Evolutionary conservation across 2,888 invertebrate genomes (phyloP).

Genomic region (Epinotia ramella): DNA sequence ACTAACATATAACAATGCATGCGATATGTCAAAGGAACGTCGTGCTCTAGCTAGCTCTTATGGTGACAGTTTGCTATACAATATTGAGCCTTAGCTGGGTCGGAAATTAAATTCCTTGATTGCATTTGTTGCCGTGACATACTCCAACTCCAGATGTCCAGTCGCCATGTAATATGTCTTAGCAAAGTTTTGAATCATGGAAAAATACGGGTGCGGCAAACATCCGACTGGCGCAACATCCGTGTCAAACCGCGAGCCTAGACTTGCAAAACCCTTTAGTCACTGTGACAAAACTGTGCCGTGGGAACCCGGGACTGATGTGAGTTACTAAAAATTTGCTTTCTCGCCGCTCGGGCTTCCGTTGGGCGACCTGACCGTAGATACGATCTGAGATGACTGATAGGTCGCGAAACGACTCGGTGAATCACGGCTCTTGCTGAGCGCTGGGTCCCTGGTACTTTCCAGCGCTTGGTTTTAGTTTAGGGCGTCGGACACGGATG

Average conservation of each 20-base stretch:
- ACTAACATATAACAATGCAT: too few species aligned
- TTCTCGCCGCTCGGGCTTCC: conserved; percentile 77
- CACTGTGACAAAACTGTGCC: conserved; percentile 58
- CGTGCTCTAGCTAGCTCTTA: too few species aligned
- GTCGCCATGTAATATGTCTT: not conserved
- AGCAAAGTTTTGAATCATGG: conserved; percentile 36
- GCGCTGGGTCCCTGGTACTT: conserved; percentile 44
- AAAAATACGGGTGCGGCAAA: conserved; percentile 13
- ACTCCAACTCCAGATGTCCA: not conserved
- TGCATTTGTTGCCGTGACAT: too few species aligned
- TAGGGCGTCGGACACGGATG: conserved; percentile 46
- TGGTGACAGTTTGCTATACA: too few species aligned
- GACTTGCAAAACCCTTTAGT: conserved; percentile 51
- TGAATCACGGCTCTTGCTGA: conserved; percentile 61
- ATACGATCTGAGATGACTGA: conserved; percentile 76
- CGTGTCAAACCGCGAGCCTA: conserved; percentile 32
- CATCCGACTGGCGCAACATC: conserved; percentile 39
- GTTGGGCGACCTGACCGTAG: conserved; percentile 66
- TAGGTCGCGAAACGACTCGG: conserved; percentile 68
- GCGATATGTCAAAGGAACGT: too few species aligned
- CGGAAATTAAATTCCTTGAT: too few species aligned
- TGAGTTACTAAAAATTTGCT: conserved; percentile 78
- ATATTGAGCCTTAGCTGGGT: too few species aligned
- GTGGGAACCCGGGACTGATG: conserved; percentile 68
- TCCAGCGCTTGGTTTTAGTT: conserved; percentile 26